These are phyloP conservation scores for Nasonia longicornis DNA, from an alignment of 1,140 invertebrate species.

Conservation along the genomic window DNA sequence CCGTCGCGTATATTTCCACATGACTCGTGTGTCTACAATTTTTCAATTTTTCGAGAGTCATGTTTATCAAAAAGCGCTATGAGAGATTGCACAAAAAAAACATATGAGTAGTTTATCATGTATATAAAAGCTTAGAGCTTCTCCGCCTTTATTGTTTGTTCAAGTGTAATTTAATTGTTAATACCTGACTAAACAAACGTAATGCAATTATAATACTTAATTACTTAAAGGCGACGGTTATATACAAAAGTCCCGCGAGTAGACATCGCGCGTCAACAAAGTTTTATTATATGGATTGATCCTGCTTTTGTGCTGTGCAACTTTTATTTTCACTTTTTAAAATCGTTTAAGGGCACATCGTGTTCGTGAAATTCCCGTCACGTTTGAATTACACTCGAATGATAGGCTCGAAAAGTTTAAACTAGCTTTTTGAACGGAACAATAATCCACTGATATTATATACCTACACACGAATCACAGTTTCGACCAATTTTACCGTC, in stretches of 20 bases:
- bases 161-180: neutral
- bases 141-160: neutral
- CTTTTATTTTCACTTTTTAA: constrained; percentile 11
- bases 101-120: neutral
- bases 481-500: neutral
- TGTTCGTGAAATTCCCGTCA: constrained; percentile 9
- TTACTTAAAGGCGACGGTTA: constrained; percentile 26
- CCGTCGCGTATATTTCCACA: constrained; percentile 1
- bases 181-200: too few relatives aligned
- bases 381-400: neutral
- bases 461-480: constrained; percentile 1
- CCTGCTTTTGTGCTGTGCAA: neutral
- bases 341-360: constrained; percentile 28
- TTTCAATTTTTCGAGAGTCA: constrained; percentile 18
- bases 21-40: constrained; percentile 8
- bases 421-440: neutral
- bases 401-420: neutral
- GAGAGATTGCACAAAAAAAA: constrained; percentile 14
- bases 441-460: neutral
- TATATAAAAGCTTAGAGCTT: neutral
- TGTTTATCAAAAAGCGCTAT: neutral
- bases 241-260: constrained; percentile 26
- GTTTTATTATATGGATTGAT: neutral
- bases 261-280: constrained; percentile 3
- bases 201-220: neutral